Conservation (phyloP, 2,797 vertebrate species). For the Picus viridis region DNA sequence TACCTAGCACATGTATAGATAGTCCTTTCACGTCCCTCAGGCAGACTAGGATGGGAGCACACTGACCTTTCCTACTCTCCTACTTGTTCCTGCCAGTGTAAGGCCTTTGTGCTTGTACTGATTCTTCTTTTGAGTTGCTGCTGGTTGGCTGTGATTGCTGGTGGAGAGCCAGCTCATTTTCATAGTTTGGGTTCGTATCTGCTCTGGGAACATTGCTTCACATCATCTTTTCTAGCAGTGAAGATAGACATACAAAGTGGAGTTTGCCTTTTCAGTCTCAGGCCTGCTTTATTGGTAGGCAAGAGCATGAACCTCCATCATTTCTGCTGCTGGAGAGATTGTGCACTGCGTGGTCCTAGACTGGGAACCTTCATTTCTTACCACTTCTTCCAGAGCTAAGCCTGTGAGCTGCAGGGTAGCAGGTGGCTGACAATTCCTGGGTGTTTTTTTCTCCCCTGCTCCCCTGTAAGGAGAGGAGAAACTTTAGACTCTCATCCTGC, state of each 20-base stretch:
- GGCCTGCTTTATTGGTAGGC: background rate
- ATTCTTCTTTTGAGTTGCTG: background rate
- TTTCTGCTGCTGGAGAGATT: background rate
- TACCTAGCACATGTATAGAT: fast-evolving
- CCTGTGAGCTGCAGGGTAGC: fast-evolving
- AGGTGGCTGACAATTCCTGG: background rate
- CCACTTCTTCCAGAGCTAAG: background rate
- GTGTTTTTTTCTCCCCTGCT: background rate
- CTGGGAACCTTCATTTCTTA: background rate
- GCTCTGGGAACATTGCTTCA: background rate
- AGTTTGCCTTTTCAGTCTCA: background rate
- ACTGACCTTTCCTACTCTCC: background rate
- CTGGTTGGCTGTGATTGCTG: background rate
- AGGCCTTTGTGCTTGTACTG: background rate
- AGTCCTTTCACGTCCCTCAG: background rate
- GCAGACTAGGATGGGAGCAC: background rate
- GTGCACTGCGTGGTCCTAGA: background rate
- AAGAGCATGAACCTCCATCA: background rate
- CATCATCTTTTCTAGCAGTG: background rate
- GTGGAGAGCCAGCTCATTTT: background rate
- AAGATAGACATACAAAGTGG: background rate
- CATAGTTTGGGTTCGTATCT: background rate
- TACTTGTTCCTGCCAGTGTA: background rate
- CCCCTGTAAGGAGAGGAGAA: background rate
- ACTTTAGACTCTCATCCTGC: background rate